Base-by-base conservation (phyloP, 2,797 vertebrate species). In the Syngnathus acus region DNA sequence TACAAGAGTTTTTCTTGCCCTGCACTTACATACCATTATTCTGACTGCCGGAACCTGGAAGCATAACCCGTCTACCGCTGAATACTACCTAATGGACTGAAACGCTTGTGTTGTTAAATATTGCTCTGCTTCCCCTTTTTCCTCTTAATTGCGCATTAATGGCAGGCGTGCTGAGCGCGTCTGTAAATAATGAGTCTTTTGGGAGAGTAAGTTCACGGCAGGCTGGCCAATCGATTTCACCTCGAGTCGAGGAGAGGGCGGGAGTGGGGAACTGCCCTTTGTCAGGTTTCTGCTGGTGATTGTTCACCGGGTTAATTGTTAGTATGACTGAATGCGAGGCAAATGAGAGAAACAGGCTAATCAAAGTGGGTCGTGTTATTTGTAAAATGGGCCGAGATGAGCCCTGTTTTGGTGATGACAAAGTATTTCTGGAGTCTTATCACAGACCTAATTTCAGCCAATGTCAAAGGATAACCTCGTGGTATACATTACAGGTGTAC, bases 101-200 rank as follows among this genome's bases (percentile, higher is more conserved):
- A 77, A 68, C 63, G 65, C 77, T 78, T 43, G 65, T 69, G 81
- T 69, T 80, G 77, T 80, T 84, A 83, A 84, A 84, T 84, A 84
- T 88, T 87, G 82, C 76, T 79, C 72, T 74, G 55, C 55, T 57
- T 37, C 55, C 55, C 59, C 7, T 85, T 84, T 66, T 74, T 75
- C 78, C 72, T 75, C 82, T 78, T 87, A 87, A 90, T 88, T 86
- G 84, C 80, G 80, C 85, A 77, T 81, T 82, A 89, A 88, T 87
- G 77, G 78, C 72, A 79, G 72, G 26, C 71, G 53, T 65, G 75
- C 84, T 78, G 82, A 62, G 79, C 82, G 82, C 67, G 76, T 87
- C 78, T 74, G 68, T 87, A 88, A 85, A 83, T 83, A 83, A 82
- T 65, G 75, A 42, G 79, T 79, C 73, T 78, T 84, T 6, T 7